A percentile compares a stretch with the other conserved stretches of the same genome.
Evolutionary conservation across 2,797 vertebrate species (phyloP).

Genomic region (Muraenolepis orangiensis): DNA sequence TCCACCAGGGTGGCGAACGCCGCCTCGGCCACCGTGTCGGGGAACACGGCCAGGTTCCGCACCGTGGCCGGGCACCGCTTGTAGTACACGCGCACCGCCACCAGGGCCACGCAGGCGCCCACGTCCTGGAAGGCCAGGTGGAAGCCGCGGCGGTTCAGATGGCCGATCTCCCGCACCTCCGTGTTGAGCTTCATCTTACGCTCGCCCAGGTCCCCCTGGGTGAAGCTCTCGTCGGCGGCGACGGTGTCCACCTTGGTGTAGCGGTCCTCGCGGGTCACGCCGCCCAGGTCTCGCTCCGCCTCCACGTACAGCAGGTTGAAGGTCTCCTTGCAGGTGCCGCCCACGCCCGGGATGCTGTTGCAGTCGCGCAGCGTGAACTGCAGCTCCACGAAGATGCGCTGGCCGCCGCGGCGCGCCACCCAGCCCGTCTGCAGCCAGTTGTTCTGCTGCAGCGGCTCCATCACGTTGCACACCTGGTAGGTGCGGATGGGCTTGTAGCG

Average conservation of each 20-base stretch:
- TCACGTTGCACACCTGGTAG: conserved; percentile 95
- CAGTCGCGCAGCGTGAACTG: conserved; percentile 96
- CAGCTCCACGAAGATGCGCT: conserved; percentile 94
- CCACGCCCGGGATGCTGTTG: conserved; percentile 93
- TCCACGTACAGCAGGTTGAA: conserved; percentile 92
- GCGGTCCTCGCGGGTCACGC: conserved; percentile 71
- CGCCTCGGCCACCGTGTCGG: conserved; percentile 87
- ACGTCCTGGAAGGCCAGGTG: conserved; percentile 95
- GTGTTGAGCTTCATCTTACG: conserved; percentile 99
- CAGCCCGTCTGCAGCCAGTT: conserved; percentile 96
- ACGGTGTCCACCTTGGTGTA: conserved; percentile 95
- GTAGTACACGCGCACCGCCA: conserved; percentile 92
- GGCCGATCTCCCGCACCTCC: conserved; percentile 91
- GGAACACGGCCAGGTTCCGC: conserved; percentile 87
- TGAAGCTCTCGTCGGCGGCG: conserved; percentile 95
- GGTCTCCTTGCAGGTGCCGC: conserved; percentile 92
- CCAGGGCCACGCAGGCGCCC: conserved; percentile 89
- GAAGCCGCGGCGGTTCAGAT: conserved; percentile 88
- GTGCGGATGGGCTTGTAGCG: conserved; percentile 91
- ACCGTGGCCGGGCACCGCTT: conserved; percentile 86
- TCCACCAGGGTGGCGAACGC: conserved; percentile 92
- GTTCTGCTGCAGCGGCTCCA: conserved; percentile 96
- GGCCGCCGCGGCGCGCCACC: conserved; percentile 83
- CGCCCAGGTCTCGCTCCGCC: conserved; percentile 81
- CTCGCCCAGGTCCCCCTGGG: conserved; percentile 91